Percentiles rank a stretch among this genome's conserved stretches.
These are phyloP conservation scores for Telmatochromis sp. DNA, from an alignment of 2,113 vertebrate species.

Conservation along the genomic window DNA sequence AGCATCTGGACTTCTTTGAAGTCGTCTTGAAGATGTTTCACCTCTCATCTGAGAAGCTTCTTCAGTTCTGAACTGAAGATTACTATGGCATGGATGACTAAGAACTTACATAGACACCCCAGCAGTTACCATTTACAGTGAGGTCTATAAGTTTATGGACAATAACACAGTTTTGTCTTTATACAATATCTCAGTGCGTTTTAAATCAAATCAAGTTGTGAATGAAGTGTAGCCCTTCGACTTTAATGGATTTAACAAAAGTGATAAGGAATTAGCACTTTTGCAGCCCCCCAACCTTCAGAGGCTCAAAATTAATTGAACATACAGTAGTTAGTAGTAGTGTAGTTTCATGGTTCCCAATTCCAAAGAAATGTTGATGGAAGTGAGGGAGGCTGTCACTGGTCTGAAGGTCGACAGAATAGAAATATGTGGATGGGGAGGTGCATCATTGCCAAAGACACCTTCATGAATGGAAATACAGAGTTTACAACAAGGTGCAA, in stretches of 20 bases:
- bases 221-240: not conserved
- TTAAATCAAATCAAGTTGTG: not conserved
- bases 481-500: not conserved
- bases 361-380: not conserved
- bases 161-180: not conserved
- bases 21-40: not conserved
- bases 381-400: not conserved
- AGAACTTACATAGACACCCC: not conserved
- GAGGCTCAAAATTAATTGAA: not conserved
- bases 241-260: not conserved
- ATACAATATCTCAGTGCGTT: not conserved
- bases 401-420: not conserved
- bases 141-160: not conserved
- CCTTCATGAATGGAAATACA: not conserved
- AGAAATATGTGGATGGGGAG: not conserved
- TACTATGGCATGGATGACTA: not conserved
- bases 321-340: too few species aligned
- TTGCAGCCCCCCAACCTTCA: not conserved
- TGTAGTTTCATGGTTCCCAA: not conserved
- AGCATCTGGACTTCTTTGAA: not conserved
- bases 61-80: not conserved
- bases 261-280: not conserved
- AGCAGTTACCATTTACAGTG: not conserved
- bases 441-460: not conserved
- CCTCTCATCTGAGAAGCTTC: not conserved